Evolutionary conservation across 2,888 invertebrate species (phyloP), one percentile per base, ranked within the genome.

Genomic region (Hetaerina titia): DNA sequence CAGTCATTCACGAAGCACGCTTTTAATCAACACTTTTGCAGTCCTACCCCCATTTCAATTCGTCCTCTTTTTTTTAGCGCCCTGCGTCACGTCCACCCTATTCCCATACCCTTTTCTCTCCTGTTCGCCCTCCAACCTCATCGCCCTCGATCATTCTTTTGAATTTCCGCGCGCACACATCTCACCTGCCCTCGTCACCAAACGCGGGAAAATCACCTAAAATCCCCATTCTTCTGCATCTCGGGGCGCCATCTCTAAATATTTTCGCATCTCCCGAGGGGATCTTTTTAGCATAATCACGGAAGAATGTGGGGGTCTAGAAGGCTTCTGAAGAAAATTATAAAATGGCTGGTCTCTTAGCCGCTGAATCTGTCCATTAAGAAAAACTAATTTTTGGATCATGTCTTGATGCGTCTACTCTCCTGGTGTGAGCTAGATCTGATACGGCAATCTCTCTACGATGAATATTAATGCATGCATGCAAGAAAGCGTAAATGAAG

Each of bases 21-120:
- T 92, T 92, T 45, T 69, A 92, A 92, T 92, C 69, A 92, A 92
- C 45, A 92, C 92, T 92, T 6, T 45, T 90, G 7, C n/a, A 17
- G 6, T n/a, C 81, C 56, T 56, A 13, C 69, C 56, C 31, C 74
- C 92, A 56, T 69, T 92, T 89, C 22, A 89, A 89, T 57, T 69
- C 8, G 19, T 64, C 45, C 64, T 22, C 22, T 22, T 63, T 22
- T 5, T 64, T n/a, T n/a, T 9, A 69, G n/a, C 90, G 45, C 90
- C 63, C 25, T 63, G 25, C 58, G 19, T 31, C 56, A 25, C 57
- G 11, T 90, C 60, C 90, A 8, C 92, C 25, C 92, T 45, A 11
- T 22, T 22, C n/a, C 25, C 64, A 63, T 19, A 17, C 31, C 45
- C 58, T 90, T 45, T 64, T 60, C n/a, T 89, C 56, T 89, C 57